Base-by-base conservation (phyloP, 2,797 vertebrate species). In the Meda fulgida region DNA sequence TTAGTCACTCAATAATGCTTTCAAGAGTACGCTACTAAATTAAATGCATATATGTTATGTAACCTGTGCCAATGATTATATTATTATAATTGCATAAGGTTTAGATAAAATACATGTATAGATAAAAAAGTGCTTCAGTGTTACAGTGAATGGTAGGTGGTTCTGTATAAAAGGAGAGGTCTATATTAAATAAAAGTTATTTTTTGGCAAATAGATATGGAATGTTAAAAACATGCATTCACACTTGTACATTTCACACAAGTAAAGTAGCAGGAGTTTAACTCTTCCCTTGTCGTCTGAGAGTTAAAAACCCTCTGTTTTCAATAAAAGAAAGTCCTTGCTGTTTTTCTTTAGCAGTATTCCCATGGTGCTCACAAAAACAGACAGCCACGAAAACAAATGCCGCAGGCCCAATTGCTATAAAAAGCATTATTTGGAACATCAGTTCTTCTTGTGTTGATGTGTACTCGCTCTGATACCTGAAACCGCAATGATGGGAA, bases 281-380 rank as follows among this genome's bases (percentile, higher is more conserved):
- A 66, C 19, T 36, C 18, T 36, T 86, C 51, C 69, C 75, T 79
- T 86, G 78, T 69, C 75, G 31, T 21, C n/a, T 23, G 40, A 77
- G 38, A 81, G 48, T 78, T 38, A 51, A 80, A 81, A 80, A 70
- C 18, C 81, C 19, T 77, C 72, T n/a, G 38, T 16, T 48, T 82
- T 70, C 13, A 34, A 66, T 69, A 16, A 72, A 40, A 43, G 26
- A 65, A 36, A 31, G 23, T 67, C 21, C 6, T 4, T 10, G 38
- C 26, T 36, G 1, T 31, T 83, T 63, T 55, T 58, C 67, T 70
- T 16, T 29, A n/a, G 23, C 72, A 60, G 38, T 43, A 75, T 76
- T 86, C 82, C 53, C 75, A 84, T 63, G 75, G 72, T 31, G 48
- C 77, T 69, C 14, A 53, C 21, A 38, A 83, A 88, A 80, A 65